phyloP scores from a whole-genome alignment of 2,113 vertebrate genomes.

The Grammomys surdaster region DNA sequence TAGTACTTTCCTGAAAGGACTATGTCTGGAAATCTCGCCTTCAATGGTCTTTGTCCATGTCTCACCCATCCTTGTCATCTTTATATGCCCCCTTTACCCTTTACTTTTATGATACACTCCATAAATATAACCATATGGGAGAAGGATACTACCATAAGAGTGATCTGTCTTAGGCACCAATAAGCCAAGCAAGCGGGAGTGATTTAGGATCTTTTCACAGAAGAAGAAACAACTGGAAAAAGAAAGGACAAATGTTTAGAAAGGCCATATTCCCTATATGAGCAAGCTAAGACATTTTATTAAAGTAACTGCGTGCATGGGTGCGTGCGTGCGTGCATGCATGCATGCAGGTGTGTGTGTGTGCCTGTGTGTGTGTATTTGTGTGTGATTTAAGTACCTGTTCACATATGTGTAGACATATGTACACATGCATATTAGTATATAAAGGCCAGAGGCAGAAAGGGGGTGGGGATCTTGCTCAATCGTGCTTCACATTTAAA shows the following conservation, averaged over 20 bases:
- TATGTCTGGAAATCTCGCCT: background rate
- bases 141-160: background rate
- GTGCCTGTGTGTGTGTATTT: background rate
- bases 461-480: background rate
- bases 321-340: no score
- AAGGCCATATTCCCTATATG: background rate
- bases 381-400: background rate
- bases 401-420: background rate
- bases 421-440: background rate
- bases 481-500: background rate
- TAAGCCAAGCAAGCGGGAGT: background rate
- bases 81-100: background rate
- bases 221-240: background rate
- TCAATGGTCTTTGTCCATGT: background rate
- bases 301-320: background rate
- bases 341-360: no score
- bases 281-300: slow-evolving; percentile 12
- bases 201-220: slow-evolving; percentile 32
- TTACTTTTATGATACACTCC: background rate
- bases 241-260: slow-evolving; percentile 31
- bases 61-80: background rate
- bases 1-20: background rate
- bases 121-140: background rate
- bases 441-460: background rate
- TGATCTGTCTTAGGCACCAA: background rate